Evolutionary conservation across 2,113 vertebrate genomes (phyloP), one percentile per base, ranked within the genome.

Genomic region (Anolis sagrei): DNA sequence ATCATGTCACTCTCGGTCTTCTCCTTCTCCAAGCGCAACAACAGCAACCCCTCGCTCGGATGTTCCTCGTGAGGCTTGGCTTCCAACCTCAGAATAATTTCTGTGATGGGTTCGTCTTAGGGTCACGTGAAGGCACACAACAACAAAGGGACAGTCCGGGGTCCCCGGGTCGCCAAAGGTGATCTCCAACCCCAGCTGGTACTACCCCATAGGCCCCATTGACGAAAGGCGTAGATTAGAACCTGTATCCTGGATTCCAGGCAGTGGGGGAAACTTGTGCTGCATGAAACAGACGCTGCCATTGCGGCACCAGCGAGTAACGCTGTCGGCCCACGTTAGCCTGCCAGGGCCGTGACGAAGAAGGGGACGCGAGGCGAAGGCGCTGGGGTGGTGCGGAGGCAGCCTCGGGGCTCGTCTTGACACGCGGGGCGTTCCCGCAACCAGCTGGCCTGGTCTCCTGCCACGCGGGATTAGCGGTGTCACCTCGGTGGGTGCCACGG

Each of bases 291-390:
- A 44, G 84, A 62, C 34, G 54, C 51, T 5, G 34, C 32, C 49
- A 54, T 10, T 18, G 25, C 68, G 2, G 18, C 68, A n/a, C 76
- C 76, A 85, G 64, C 29, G 69, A 76, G 84, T 79, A 62, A 34
- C 13, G 7, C 84, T 80, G 84, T 86, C 77, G 36, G 54, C 69
- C 58, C 3, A 1, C 14, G 39, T 86, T 86, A 86, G 84, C 77
- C 68, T 48, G 54, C 29, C 1, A 3, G 54, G 54, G 84, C 54
- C 13, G n/a, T 80, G 77, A 86, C 1, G 54, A 49, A 44, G 84
- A 85, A 5, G 58, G 13, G 2, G 69, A 80, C 27, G 39, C 8
- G 77, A 86, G 84, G 54, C 39, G 84, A 86, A 32, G 0, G 32
- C 39, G 69, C 54, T 25, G 3, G 77, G 48, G 69, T 74, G 34